Base-by-base conservation (phyloP, 2,888 invertebrate species). In the Trachelus troglodyta region DNA sequence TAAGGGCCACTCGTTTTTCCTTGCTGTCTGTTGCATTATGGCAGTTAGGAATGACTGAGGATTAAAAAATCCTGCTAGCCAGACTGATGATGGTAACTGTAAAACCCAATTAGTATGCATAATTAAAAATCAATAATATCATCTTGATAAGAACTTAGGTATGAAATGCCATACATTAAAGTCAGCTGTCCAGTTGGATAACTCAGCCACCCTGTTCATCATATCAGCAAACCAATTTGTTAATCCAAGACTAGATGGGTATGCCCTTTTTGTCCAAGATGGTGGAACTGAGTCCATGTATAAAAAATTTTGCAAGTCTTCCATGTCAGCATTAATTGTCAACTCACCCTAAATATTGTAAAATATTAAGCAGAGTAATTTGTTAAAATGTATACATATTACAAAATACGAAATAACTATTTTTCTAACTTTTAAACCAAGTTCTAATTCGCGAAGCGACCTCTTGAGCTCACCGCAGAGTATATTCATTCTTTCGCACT, bases 21-120 rank as follows among this genome's bases (percentile, higher is more conserved):
- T 94, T 1, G 98, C 98, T 77, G 98, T 98, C 92, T 97, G 98
- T 92, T 99, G 98, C 98, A 98, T 98, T 89, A 98, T 98, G 68
- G 98, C 98, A 0, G 98, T 98, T 56, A 99, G 93, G 92, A 99
- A 98, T 12, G 98, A 98, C 92, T 98, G 98, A 0, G 98, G 98
- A 92, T 98, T 98, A 93, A 98, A 98, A 92, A 99, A 98, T 11
- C 98, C 98, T 12, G 96, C 97, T 76, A 98, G 92, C 98, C 98
- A 98, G 23, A 98, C 96, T 0, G 97, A 95, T 0, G 97, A 93
- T 0, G 98, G 98, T 83, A 98, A 93, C 93, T 95, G 87, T 11
- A 82, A 84, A 80, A 75, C 75, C 23, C 30, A 69, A 35, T 73
- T 74, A 75, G 56, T 76, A 74, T n/a, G 33, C 11, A 76, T 73